Evolutionary conservation across 2,797 vertebrate genomes (phyloP).

Genomic region (Gymnodraco acuticeps): DNA sequence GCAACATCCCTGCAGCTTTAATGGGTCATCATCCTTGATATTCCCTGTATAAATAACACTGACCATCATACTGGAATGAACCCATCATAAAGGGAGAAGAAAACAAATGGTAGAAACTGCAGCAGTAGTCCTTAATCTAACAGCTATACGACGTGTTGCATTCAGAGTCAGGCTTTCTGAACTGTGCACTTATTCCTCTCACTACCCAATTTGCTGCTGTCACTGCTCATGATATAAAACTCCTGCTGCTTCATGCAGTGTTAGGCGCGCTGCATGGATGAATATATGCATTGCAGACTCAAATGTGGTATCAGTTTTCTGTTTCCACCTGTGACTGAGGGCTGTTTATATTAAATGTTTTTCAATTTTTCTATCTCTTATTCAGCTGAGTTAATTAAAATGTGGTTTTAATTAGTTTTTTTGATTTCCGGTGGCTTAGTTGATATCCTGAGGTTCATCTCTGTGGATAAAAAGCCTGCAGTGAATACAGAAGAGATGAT

Average conservation of each 20-base stretch:
- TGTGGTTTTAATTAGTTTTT: conserved; percentile 19
- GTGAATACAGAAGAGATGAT: conserved; percentile 36
- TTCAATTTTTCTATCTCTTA: conserved; percentile 3
- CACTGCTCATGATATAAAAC: conserved; percentile 11
- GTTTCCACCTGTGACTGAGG: neutral
- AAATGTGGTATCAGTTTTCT: neutral
- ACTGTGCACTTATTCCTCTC: neutral
- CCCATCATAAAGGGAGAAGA: neutral
- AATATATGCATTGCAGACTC: neutral
- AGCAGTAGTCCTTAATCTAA: neutral
- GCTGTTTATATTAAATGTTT: conserved; percentile 1
- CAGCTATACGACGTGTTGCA: neutral
- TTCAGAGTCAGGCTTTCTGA: neutral
- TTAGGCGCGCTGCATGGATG: neutral
- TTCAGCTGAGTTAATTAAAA: conserved; percentile 19
- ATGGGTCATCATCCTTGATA: neutral
- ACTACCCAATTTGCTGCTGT: neutral
- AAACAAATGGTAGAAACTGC: neutral
- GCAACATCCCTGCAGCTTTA: neutral
- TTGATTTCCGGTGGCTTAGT: conserved; percentile 21
- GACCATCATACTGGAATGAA: neutral
- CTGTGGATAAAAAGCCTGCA: conserved; percentile 4
- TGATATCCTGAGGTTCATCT: conserved; percentile 30
- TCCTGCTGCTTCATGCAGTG: neutral
- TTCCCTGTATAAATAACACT: neutral